Conservation (phyloP, 2,797 vertebrate genomes). For the Danio albolineatus region DNA sequence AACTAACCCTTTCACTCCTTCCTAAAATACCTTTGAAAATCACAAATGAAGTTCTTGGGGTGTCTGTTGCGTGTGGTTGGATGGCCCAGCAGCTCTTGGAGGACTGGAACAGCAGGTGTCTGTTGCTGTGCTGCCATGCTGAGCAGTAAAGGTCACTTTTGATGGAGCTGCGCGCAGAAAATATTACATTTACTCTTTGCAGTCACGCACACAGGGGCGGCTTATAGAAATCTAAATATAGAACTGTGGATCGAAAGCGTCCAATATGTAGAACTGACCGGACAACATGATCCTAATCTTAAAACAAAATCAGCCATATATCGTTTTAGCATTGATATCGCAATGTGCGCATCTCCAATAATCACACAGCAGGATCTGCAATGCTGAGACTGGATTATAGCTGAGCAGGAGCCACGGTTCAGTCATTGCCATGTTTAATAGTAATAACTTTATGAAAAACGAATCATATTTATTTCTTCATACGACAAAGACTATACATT, state of each 20-base stretch:
- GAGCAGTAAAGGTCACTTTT: constrained; percentile 61
- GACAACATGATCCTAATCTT: neutral
- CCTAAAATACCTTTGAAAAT: constrained; percentile 9
- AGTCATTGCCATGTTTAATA: too few species aligned
- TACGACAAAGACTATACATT: too few species aligned
- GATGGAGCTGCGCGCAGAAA: constrained; percentile 44
- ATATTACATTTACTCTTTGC: constrained; percentile 52
- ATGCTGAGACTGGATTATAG: too few species aligned
- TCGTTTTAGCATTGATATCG: too few species aligned
- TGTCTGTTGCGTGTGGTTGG: constrained; percentile 18
- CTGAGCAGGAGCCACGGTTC: too few species aligned
- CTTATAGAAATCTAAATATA: constrained; percentile 31
- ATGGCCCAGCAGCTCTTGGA: constrained; percentile 39
- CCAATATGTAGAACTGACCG: neutral
- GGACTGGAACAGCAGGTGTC: constrained; percentile 53
- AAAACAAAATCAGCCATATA: constrained; percentile 1
- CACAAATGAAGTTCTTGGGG: constrained; percentile 26
- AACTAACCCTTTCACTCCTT: too few species aligned
- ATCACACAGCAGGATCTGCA: too few species aligned
- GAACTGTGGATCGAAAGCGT: neutral
- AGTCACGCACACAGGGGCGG: constrained; percentile 14
- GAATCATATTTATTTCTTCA: too few species aligned
- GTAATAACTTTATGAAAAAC: too few species aligned
- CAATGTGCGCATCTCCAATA: too few species aligned
- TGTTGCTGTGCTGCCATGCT: constrained; percentile 49